Evolutionary conservation across 2,888 invertebrate species (phyloP), one percentile per base, ranked within the genome.

Genomic region (Elegia similella): DNA sequence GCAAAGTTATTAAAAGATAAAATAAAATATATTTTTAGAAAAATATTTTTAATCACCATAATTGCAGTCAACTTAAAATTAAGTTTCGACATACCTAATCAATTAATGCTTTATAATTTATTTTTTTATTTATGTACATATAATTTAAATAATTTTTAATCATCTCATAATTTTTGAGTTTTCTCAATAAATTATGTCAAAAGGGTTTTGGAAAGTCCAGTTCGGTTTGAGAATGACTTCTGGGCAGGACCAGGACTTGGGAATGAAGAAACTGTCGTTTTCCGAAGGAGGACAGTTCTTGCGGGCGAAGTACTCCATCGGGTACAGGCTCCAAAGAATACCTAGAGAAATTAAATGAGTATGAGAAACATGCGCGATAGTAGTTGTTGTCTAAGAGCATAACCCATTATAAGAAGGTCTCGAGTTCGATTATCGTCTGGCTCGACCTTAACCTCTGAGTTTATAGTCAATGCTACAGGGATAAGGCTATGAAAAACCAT

Each of bases 241-340:
- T 0, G 90, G 89, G 57, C 91, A 91, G 7, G 88, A 81, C 91
- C 91, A 91, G 1, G 91, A 91, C 59, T 90, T 90, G 1, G 91
- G 91, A 56, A 88, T 69, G 66, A 90, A 91, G 67, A 80, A 91
- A 61, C 86, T 89, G 66, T 90, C 90, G 57, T 68, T 73, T 55
- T 81, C 81, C 1, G 86, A 78, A 5, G 89, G 87, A 0, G 95
- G 94, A 72, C 96, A 96, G 81, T 97, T 96, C 56, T 88, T 82
- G 48, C 97, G 92, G 0, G 97, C 96, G 78, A 95, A 97, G 89
- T 93, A 96, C 85, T 99, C 99, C 93, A 98, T 95, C 23, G 95
- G 92, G 79, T 98, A 98, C 2, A 96, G 77, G 69, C 95, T 95
- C 78, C 95, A 92, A n/a, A 96, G 79, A 2, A 95, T 70, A 53